Evolutionary conservation across 2,888 invertebrate species (phyloP), one percentile per base, ranked within the genome.

Genomic region (Thera britannica): DNA sequence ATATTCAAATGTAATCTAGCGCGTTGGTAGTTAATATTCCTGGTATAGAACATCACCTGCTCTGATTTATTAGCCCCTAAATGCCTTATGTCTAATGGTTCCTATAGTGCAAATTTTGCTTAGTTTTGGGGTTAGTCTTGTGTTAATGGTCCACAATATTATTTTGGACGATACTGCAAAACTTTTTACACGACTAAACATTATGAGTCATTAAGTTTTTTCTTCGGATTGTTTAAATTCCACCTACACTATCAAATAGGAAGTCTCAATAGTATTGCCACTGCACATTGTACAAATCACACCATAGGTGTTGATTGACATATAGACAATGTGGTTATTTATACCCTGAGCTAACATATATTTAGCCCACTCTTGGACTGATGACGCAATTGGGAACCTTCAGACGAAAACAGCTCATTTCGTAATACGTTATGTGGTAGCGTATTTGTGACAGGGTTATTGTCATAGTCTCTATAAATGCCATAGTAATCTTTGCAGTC

Each of bases 321-420:
- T 71, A 67, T 71, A 72, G 78, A 79, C 78, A 77, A 73, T 66
- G 73, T 74, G 4, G 6, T 11, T 87, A 87, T 85, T 82, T 83
- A 75, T 74, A 77, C 78, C 72, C 60, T 63, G 61, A 71, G 63
- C 67, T 62, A 66, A 70, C 61, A 73, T 80, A 79, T 81, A 82
- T 81, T 80, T 81, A 81, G 77, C 79, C 80, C 76, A 75, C 57
- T 69, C 75, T 75, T 76, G 82, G 83, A 67, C 80, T 75, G 56
- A 57, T 87, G 86, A 87, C 87, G 87, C 76, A 83, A 74, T 58
- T 69, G 62, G 48, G 63, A 80, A 85, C 85, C 87, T 87, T 86
- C 83, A 68, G 60, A 65, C 51, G 51, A 55, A 65, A 65, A 70
- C 46, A 36, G 48, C 55, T 35, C 48, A 66, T 66, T 57, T 59